phyloP scores from a whole-genome alignment of 2,797 vertebrate genomes.

The Gallinago stenura region DNA sequence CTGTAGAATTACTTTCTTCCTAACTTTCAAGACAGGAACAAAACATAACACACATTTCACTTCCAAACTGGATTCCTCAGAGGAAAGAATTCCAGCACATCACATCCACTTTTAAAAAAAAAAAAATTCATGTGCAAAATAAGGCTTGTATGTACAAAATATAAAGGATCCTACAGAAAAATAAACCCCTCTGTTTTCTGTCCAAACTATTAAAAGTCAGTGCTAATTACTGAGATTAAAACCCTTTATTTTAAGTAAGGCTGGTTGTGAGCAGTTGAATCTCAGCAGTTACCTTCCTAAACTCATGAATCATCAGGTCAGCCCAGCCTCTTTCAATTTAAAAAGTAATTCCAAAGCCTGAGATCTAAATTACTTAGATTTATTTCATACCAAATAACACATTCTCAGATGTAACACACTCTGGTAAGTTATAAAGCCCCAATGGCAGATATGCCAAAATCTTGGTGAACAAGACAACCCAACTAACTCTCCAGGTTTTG shows the following conservation, averaged over 20 bases:
- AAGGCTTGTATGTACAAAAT: conserved; percentile 16
- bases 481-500: not conserved
- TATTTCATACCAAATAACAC: conserved; percentile 13
- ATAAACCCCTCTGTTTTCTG: not conserved
- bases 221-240: not conserved
- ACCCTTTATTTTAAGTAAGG: conserved; percentile 37
- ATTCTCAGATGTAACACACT: not conserved
- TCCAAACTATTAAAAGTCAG: not conserved
- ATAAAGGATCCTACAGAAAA: not conserved
- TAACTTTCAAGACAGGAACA: not conserved
- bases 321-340: conserved; percentile 33
- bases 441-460: not conserved
- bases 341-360: conserved; percentile 29
- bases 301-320: conserved; percentile 9
- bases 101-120: too few species aligned
- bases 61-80: not conserved
- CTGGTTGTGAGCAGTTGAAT: not conserved
- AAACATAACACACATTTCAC: not conserved
- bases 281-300: not conserved
- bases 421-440: not conserved
- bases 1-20: not conserved
- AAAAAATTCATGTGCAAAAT: not conserved
- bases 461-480: not conserved
- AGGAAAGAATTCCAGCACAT: not conserved
- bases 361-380: not conserved